Percentiles rank a stretch among this genome's conserved stretches.
These are phyloP conservation scores for Formica aserva DNA, from an alignment of 2,888 invertebrate species.

Conservation along the genomic window DNA sequence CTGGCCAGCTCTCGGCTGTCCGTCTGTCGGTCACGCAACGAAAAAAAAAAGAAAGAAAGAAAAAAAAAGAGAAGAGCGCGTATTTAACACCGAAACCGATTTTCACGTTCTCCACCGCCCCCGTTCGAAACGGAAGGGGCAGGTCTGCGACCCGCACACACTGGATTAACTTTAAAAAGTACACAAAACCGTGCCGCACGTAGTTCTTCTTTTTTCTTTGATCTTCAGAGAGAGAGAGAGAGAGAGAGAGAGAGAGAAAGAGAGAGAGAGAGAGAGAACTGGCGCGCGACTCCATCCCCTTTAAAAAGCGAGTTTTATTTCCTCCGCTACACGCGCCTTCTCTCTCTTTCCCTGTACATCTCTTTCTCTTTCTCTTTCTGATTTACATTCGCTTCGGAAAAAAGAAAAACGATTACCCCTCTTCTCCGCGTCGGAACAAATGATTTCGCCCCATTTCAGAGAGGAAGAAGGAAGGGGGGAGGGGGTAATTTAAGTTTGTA, in stretches of 20 bases:
- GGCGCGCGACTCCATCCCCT: slow-evolving; percentile 51
- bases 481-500: neutral
- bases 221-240: slow-evolving; percentile 1
- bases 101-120: slow-evolving; percentile 35
- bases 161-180: slow-evolving; percentile 53
- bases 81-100: slow-evolving; percentile 53
- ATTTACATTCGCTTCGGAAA: slow-evolving; percentile 52
- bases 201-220: slow-evolving; percentile 45
- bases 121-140: slow-evolving; percentile 45
- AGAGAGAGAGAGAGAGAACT: neutral
- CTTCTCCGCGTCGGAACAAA: slow-evolving; percentile 44
- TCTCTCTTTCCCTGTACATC: neutral
- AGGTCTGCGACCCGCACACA: slow-evolving; percentile 43
- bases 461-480: no score
- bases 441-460: slow-evolving; percentile 34
- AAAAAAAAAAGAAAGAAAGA: slow-evolving; percentile 6
- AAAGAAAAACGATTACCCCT: slow-evolving; percentile 40
- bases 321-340: slow-evolving; percentile 17
- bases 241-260: neutral
- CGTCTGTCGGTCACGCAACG: slow-evolving; percentile 49
- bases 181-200: slow-evolving; percentile 50
- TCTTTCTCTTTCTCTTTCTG: slow-evolving; percentile 16
- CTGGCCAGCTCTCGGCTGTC: slow-evolving; percentile 21
- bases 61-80: slow-evolving; percentile 21
- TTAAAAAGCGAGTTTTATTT: slow-evolving; percentile 63